phyloP scores from a whole-genome alignment of 2,888 invertebrate genomes.

The Smittia aterrima region DNA sequence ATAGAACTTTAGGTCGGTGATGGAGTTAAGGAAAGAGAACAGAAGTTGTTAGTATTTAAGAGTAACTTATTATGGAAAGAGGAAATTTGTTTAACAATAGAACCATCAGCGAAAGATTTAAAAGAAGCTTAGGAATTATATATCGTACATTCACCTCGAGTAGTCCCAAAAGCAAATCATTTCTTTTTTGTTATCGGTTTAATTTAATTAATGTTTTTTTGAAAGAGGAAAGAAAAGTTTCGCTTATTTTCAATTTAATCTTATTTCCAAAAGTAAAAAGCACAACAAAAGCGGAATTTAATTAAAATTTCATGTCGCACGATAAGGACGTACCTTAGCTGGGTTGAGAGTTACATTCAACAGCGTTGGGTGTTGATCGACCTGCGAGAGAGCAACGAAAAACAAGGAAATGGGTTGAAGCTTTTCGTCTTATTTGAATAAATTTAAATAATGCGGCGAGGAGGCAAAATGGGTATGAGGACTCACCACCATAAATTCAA shows the following conservation, averaged over 20 bases:
- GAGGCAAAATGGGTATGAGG: too few relatives aligned
- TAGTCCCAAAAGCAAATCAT: not conserved
- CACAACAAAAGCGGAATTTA: not conserved
- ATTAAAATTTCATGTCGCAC: not conserved
- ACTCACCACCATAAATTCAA: constrained; percentile 74
- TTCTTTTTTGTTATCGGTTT: not conserved
- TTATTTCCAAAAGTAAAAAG: not conserved
- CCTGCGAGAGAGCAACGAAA: not conserved
- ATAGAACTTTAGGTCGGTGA: not conserved
- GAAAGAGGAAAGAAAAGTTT: not conserved
- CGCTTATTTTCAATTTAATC: constrained; percentile 13
- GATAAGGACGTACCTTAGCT: constrained; percentile 64
- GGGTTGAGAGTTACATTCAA: constrained; percentile 79
- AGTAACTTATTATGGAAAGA: too few relatives aligned
- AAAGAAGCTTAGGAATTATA: not conserved
- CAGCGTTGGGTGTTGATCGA: constrained; percentile 80
- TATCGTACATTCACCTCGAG: too few relatives aligned
- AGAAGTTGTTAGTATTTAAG: constrained; percentile 6
- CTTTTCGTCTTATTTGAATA: constrained; percentile 7
- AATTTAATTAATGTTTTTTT: not conserved
- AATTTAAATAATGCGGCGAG: constrained; percentile 11
- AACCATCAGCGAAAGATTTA: too few relatives aligned
- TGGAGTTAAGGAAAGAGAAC: not conserved
- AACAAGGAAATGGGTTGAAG: not conserved
- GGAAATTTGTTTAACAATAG: too few relatives aligned